phyloP scores from a whole-genome alignment of 2,113 vertebrate genomes.

The Oreochromis spilurus region DNA sequence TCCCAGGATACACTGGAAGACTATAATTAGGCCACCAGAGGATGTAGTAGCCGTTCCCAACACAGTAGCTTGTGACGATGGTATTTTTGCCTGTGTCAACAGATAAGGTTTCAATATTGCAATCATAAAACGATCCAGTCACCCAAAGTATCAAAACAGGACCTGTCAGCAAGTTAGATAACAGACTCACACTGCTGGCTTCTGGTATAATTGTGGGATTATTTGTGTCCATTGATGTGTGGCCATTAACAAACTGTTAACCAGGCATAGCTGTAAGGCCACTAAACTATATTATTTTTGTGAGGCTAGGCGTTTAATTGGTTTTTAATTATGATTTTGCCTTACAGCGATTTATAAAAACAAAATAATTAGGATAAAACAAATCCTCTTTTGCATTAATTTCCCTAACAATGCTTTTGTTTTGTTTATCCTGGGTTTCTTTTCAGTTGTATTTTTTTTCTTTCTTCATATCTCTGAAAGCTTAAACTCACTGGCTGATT shows the following conservation, averaged over 20 bases:
- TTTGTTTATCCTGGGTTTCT: not conserved
- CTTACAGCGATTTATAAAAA: not conserved
- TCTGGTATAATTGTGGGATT: not conserved
- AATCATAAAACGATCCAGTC: not conserved
- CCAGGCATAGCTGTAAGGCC: not conserved
- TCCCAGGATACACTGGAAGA: not conserved
- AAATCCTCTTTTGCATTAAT: not conserved
- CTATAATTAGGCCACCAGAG: not conserved
- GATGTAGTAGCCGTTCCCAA: not conserved
- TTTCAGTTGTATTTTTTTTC: not conserved
- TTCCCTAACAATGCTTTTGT: not conserved
- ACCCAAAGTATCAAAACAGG: not conserved
- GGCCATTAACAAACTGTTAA: too few relatives aligned
- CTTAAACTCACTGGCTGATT: not conserved
- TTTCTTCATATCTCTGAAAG: not conserved
- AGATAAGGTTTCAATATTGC: not conserved
- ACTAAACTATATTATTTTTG: not conserved
- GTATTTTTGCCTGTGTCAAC: accelerated
- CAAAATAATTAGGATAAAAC: not conserved
- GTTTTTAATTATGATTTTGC: not conserved
- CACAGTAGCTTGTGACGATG: not conserved
- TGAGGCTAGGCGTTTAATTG: not conserved
- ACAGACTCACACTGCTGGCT: not conserved
- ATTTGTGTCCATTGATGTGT: not conserved
- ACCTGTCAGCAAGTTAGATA: not conserved